phyloP scores from a whole-genome alignment of 1,140 invertebrate species.

The Drosophila kepulauana region DNA sequence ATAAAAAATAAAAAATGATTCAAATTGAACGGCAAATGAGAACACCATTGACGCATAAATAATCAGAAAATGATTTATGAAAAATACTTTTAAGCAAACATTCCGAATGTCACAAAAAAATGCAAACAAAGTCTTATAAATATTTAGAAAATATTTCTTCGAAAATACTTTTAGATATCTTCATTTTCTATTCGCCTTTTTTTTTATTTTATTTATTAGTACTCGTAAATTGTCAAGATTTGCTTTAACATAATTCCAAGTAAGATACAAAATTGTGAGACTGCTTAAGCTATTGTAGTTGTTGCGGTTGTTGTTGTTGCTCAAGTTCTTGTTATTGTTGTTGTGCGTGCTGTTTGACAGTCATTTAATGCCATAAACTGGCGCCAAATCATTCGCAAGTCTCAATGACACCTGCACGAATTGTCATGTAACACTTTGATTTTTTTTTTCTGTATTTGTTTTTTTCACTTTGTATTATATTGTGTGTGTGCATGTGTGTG shows the following conservation, averaged over 20 bases:
- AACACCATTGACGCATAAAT: too few relatives aligned
- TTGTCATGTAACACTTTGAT: conserved; percentile 81
- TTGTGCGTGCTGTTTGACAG: conserved; percentile 38
- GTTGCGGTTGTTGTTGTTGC: neutral
- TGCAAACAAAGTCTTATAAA: too few relatives aligned
- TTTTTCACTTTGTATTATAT: conserved; percentile 27
- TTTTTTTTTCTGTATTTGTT: conserved; percentile 18
- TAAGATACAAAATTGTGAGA: conserved; percentile 1
- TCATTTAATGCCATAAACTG: conserved; percentile 73
- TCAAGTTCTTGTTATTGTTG: neutral
- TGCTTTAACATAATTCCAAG: conserved; percentile 1
- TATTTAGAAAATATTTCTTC: neutral
- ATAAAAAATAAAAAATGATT: too few relatives aligned
- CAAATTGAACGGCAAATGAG: too few relatives aligned
- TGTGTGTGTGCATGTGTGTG: conserved; percentile 17
- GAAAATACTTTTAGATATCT: neutral
- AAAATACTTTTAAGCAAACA: too few relatives aligned
- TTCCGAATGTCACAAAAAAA: too few relatives aligned
- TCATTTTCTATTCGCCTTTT: neutral
- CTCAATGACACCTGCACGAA: conserved; percentile 82
- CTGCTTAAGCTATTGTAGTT: conserved; percentile 11
- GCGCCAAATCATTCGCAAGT: conserved; percentile 82
- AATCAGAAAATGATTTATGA: too few relatives aligned
- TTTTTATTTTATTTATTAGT: conserved; percentile 2
- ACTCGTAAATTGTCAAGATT: conserved; percentile 12